These are phyloP conservation scores for Brenthis daphne DNA, from an alignment of 2,888 invertebrate genomes.

Conservation along the genomic window DNA sequence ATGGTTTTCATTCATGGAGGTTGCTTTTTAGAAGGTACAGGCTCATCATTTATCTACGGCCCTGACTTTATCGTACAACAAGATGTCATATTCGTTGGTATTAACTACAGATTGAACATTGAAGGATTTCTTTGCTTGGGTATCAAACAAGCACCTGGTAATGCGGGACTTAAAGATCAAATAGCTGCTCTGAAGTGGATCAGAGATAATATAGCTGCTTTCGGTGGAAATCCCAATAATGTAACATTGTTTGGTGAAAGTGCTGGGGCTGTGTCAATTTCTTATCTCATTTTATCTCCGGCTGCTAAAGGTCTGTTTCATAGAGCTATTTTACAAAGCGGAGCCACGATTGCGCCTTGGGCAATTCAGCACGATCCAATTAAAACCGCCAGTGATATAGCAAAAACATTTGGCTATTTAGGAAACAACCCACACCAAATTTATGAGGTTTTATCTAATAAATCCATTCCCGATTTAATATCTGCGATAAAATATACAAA, in stretches of 20 bases:
- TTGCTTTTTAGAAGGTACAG: constrained; percentile 82
- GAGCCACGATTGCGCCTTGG: constrained; percentile 69
- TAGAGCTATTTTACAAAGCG: constrained; percentile 70
- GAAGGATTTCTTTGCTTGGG: constrained; percentile 85
- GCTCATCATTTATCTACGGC: constrained; percentile 82
- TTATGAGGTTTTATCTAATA: constrained; percentile 60
- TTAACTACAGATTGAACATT: constrained; percentile 83
- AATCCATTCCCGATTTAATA: constrained; percentile 58
- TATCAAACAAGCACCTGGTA: constrained; percentile 84
- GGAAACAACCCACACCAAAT: constrained; percentile 66
- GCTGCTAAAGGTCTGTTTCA: constrained; percentile 68
- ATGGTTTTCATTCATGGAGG: constrained; percentile 86
- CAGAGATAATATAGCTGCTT: constrained; percentile 62
- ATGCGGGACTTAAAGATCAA: constrained; percentile 83
- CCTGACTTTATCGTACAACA: constrained; percentile 83
- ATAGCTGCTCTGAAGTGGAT: constrained; percentile 72
- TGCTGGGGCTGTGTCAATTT: constrained; percentile 71
- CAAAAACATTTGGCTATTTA: constrained; percentile 63
- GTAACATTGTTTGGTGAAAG: constrained; percentile 75
- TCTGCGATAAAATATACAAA: constrained; percentile 58
- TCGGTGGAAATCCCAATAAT: constrained; percentile 69
- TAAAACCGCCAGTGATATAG: constrained; percentile 58
- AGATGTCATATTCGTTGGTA: constrained; percentile 81
- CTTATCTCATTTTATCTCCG: constrained; percentile 63
- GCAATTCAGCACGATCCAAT: constrained; percentile 67